A percentile compares a stretch with the other conserved stretches of the same genome.
These are phyloP conservation scores for Erebia ligea DNA, from an alignment of 2,888 invertebrate species.

Conservation along the genomic window DNA sequence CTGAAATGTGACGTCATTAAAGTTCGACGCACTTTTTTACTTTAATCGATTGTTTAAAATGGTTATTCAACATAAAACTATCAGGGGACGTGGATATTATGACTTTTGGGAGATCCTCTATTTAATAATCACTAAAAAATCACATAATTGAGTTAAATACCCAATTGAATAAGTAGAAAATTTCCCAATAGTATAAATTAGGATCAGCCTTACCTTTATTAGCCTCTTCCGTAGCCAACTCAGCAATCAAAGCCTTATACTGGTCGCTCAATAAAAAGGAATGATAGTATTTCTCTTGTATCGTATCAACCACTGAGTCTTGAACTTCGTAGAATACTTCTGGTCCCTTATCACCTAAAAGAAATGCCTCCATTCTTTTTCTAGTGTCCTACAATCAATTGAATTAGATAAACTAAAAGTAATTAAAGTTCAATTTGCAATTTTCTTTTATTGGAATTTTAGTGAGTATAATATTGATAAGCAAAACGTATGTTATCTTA, in stretches of 20 bases:
- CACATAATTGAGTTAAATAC: no score
- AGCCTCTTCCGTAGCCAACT: constrained; percentile 85
- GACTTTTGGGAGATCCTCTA: no score
- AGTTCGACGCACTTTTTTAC: no score
- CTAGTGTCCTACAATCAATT: constrained; percentile 81
- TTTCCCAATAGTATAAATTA: no score
- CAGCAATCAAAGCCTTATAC: constrained; percentile 88
- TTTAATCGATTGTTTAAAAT: no score
- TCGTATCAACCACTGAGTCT: constrained; percentile 88
- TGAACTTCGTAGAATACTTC: constrained; percentile 95
- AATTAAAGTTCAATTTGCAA: background rate
- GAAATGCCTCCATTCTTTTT: constrained; percentile 93
- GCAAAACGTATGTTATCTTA: no score
- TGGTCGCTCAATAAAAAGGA: constrained; percentile 94
- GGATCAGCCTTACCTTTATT: constrained; percentile 61
- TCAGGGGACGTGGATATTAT: no score
- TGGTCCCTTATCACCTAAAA: constrained; percentile 93
- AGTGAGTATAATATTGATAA: background rate
- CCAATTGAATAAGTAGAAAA: no score
- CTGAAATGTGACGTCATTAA: no score
- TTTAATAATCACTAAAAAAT: no score
- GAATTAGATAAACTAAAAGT: constrained; percentile 5
- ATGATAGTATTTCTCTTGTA: constrained; percentile 95
- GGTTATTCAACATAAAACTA: no score
- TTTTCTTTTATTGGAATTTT: background rate